Conservation (phyloP, 2,888 invertebrate species). For the Melipona bicolor region DNA sequence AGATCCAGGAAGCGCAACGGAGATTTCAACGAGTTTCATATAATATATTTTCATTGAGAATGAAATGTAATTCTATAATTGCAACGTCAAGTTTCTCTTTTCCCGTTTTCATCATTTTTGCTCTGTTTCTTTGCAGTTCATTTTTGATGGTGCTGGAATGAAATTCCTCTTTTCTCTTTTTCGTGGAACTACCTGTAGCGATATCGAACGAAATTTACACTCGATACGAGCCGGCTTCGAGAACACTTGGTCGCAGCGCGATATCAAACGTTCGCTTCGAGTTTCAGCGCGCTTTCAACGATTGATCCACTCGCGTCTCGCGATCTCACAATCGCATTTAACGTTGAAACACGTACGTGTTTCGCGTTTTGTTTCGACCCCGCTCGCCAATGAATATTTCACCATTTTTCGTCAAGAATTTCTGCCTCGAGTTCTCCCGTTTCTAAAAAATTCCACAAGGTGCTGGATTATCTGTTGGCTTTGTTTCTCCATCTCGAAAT, state of each 20-base stretch:
- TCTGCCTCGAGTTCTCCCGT: constrained; percentile 15
- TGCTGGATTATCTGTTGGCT: not conserved
- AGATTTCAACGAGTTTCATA: not conserved
- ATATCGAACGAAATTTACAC: constrained; percentile 4
- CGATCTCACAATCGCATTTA: constrained; percentile 39
- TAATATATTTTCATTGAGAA: not conserved
- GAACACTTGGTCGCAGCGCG: not conserved
- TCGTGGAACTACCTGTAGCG: not conserved
- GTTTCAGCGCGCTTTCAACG: constrained; percentile 36
- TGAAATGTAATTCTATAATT: not conserved
- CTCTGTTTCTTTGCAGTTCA: not conserved
- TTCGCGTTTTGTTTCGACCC: constrained; percentile 47
- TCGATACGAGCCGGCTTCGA: not conserved
- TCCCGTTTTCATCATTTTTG: not conserved
- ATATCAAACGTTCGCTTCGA: constrained; percentile 20
- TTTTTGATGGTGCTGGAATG: not conserved
- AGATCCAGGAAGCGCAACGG: too few species aligned
- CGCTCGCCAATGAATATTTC: constrained; percentile 66
- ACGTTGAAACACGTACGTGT: constrained; percentile 16
- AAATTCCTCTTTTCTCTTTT: not conserved
- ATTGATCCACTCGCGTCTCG: constrained; percentile 26
- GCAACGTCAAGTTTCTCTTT: not conserved
- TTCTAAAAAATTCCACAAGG: not conserved
- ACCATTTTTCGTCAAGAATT: constrained; percentile 31
- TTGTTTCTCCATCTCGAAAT: constrained; percentile 4